Evolutionary conservation across 2,113 vertebrate species (phyloP).

Genomic region (Columbina picui): DNA sequence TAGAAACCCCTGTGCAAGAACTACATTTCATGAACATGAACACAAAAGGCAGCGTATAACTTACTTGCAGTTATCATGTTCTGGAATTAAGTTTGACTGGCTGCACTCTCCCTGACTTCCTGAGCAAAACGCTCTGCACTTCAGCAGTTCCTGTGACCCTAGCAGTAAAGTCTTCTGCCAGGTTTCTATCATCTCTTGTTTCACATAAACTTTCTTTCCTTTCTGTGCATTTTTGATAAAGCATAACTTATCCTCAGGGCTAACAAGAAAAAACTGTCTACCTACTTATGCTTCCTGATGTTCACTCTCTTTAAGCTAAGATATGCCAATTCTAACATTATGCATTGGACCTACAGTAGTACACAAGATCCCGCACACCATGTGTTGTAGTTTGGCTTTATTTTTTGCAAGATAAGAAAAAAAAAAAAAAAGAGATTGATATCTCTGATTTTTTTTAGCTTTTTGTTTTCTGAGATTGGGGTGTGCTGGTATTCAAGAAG

Average conservation of each 20-base stretch:
- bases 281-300: neutral
- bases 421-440: neutral
- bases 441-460: fast-evolving
- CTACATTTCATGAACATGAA: neutral
- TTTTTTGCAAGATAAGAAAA: neutral
- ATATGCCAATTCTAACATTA: neutral
- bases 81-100: neutral
- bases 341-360: neutral
- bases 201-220: neutral
- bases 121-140: neutral
- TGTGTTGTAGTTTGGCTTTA: neutral
- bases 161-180: neutral
- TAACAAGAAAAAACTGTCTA: neutral
- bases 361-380: fast-evolving
- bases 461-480: neutral
- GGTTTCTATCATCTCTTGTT: neutral
- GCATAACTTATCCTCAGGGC: neutral
- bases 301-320: neutral
- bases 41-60: neutral
- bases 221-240: neutral
- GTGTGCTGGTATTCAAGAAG: neutral
- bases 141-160: neutral
- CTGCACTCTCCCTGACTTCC: neutral
- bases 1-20: neutral
- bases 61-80: neutral